Evolutionary conservation across 2,888 invertebrate genomes (phyloP).

Genomic region (Drosophila cracens): DNA sequence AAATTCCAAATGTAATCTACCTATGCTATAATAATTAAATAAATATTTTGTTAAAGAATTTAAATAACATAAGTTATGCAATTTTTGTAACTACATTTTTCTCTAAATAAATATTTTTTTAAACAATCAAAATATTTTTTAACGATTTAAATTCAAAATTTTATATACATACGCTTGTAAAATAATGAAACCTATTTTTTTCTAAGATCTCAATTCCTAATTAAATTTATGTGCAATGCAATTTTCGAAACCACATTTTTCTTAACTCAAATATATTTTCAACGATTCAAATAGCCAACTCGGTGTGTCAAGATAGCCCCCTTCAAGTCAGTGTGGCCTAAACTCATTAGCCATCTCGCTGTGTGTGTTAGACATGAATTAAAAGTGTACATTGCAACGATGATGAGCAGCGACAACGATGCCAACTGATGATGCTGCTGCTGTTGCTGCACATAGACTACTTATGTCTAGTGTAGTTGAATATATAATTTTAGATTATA

Average conservation of each 20-base stretch:
- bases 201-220: too few species aligned
- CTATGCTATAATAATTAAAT: not conserved
- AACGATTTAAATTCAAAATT: too few species aligned
- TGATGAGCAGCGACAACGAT: constrained; percentile 49
- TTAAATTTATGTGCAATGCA: not conserved
- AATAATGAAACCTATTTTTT: too few species aligned
- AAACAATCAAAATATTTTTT: not conserved
- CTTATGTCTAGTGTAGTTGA: constrained; percentile 39
- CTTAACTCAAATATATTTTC: not conserved
- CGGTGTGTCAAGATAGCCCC: not conserved
- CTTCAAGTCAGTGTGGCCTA: constrained; percentile 44
- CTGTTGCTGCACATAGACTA: constrained; percentile 31
- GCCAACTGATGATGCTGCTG: constrained; percentile 33
- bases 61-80: not conserved
- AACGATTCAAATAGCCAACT: not conserved
- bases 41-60: not conserved
- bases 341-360: constrained; percentile 11
- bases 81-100: not conserved
- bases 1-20: not conserved
- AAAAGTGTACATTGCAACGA: constrained; percentile 74
- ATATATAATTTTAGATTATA: constrained; percentile 77
- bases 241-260: not conserved
- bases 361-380: constrained; percentile 73
- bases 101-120: not conserved
- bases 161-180: too few species aligned